Evolutionary conservation across 2,888 invertebrate genomes (phyloP), one percentile per base, ranked within the genome.

Genomic region (Conchocele bisecta): DNA sequence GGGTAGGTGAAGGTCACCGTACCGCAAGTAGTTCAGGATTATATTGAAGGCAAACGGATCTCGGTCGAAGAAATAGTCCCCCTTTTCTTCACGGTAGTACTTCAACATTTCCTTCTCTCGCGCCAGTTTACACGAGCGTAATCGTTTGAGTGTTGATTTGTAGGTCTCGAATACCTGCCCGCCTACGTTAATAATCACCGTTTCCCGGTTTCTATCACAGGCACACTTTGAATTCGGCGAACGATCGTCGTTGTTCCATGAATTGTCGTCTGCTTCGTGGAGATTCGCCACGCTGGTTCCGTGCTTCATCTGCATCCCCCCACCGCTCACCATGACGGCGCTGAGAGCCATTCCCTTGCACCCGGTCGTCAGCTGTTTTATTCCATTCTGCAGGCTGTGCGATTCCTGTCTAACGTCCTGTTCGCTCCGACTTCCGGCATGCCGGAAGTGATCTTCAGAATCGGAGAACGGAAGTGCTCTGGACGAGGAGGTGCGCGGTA

Each of bases 1-100:
- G 0, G 89, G 88, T 29, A 88, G 75, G 68, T 89, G 89, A 24
- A 89, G 82, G 66, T 89, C 88, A 6, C 88, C 88, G 15, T 88
- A 88, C 53, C 89, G 71, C 28, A 88, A 70, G 64, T 86, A 88
- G 71, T 89, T 88, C 41, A 89, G 75, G 41, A 89, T 84, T 6
- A 85, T 84, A 33, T 83, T 81, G 64, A 89, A 89, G 3, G 87
- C 85, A 44, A 82, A 83, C 1, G 89, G 86, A 70, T 89, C 88
- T 54, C 89, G 75, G 75, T 89, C 89, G 57, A 89, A 88, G 68
- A 87, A 89, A 48, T 81, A 88, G 48, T 88, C 88, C 29, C 82
- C 83, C 26, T 73, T 77, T 3, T 77, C 80, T 11, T 83, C 78
- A 29, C 86, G 64, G 69, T 81, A 87, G 65, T 85, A 83, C 31